Percentiles rank a stretch among this genome's conserved stretches.
Conservation (phyloP, 1,140 invertebrate species). For the Euglossa dilemma region DNA sequence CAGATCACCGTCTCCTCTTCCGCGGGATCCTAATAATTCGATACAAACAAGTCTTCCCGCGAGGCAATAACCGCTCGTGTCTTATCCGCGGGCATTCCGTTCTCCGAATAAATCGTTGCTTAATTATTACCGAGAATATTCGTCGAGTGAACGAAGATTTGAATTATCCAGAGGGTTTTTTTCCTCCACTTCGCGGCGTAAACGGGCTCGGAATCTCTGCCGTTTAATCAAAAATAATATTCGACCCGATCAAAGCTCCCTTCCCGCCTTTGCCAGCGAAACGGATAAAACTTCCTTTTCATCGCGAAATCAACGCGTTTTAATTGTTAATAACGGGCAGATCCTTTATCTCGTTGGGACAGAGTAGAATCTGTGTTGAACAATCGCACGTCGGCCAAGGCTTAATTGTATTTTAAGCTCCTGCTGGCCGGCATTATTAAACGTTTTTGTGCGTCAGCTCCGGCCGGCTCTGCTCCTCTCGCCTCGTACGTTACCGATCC, state of each 20-base stretch:
- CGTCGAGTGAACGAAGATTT: neutral
- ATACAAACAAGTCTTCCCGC: neutral
- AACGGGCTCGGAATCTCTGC: neutral
- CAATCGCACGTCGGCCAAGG: constrained; percentile 5
- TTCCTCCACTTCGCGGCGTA: too few relatives aligned
- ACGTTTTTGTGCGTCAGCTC: constrained; percentile 27
- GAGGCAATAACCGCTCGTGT: neutral
- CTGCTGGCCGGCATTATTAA: constrained; percentile 49
- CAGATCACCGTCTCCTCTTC: neutral
- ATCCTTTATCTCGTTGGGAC: constrained; percentile 2
- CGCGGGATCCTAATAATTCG: constrained; percentile 6
- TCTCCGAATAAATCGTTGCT: too few relatives aligned
- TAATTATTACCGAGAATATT: neutral
- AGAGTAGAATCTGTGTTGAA: constrained; percentile 8
- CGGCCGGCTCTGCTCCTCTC: neutral
- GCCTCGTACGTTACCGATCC: constrained; percentile 43
- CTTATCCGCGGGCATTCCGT: neutral
- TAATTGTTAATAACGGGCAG: neutral
- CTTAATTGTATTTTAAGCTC: constrained; percentile 44
- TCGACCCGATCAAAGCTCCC: neutral
- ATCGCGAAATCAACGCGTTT: neutral
- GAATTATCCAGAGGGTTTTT: neutral
- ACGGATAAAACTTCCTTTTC: neutral
- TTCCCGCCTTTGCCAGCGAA: neutral
- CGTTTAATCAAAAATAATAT: neutral